Percentiles rank a stretch among this genome's conserved stretches.
Conservation (phyloP, 1,140 invertebrate species). For the Metaphire vulgaris region DNA sequence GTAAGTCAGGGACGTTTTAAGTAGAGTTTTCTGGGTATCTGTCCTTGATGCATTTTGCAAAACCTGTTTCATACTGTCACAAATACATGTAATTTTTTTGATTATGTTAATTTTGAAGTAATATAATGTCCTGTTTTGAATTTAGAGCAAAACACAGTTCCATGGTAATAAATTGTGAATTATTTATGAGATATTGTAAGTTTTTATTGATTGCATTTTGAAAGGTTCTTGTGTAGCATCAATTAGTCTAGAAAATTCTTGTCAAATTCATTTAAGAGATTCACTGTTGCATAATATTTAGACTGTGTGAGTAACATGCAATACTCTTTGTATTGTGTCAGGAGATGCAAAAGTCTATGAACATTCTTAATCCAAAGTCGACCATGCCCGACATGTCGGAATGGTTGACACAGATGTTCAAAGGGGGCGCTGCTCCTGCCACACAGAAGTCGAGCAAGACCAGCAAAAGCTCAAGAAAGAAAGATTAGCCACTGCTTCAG, state of each 20-base stretch:
- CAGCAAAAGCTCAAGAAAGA: neutral
- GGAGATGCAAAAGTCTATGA: slow-evolving; percentile 51
- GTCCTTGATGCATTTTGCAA: no score
- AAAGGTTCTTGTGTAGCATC: neutral
- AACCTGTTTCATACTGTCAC: neutral
- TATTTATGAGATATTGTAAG: neutral
- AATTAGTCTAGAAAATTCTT: neutral
- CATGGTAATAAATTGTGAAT: neutral
- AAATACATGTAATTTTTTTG: neutral
- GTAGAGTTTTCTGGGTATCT: no score
- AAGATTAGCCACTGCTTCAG: no score
- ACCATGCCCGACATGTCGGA: slow-evolving; percentile 48
- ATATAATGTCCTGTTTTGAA: neutral
- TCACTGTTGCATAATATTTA: neutral
- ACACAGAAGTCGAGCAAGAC: neutral
- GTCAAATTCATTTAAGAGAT: neutral
- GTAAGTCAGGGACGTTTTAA: neutral
- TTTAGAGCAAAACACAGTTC: neutral
- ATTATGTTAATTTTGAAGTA: neutral
- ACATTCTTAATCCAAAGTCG: slow-evolving; percentile 44
- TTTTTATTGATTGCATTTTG: neutral
- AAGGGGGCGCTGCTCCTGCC: neutral
- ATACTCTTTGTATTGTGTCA: slow-evolving; percentile 15
- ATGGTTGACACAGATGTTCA: slow-evolving; percentile 38
- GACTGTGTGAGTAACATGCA: neutral